Base-by-base conservation (phyloP, 2,113 vertebrate genomes). In the Catharus fuscescens region DNA sequence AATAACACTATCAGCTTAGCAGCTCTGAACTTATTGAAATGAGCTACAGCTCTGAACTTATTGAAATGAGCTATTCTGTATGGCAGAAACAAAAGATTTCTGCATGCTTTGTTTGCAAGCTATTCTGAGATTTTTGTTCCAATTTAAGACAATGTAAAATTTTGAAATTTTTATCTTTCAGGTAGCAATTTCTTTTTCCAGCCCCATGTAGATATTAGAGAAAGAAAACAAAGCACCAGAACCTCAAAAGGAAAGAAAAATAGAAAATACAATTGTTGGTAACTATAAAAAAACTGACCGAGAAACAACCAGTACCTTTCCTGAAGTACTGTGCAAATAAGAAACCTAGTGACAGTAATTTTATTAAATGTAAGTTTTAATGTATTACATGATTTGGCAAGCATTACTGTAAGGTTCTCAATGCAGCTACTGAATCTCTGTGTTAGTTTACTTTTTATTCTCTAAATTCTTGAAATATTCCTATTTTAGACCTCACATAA, bases 321-420 rank as follows among this genome's bases (percentile, higher is more conserved):
- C 45, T 83, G 36, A 74, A 61, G 17, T 8, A 32, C 25, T 78
- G 14, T 65, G n/a, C 28, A 56, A 62, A 85, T 10, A 13, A 84
- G 85, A 69, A 76, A 66, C 9, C 48, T 47, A 42, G 45, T 74
- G 61, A 74, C 24, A 28, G 19, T 60, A 16, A 86, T 86, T 96
- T 89, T 61, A 85, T 76, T 92, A 96, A 91, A 77, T 32, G 52
- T 32, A 87, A 90, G 90, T 71, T 29, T n/a, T 77, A 31, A 90
- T 80, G 74, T 82, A 91, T 90, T 85, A 52, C 38, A 36, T 24
- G 38, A 20, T 16, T 64, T 79, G 52, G n/a, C 84, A 88, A 78
- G 32, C 17, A 71, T 65, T 79, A 24, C 62, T 42, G 5, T 52
- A 25, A 81, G 73, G 92, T 70, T 90, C 36, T 79, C 19, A 74